These are phyloP conservation scores for Cyprinus carpio DNA, from an alignment of 2,113 vertebrate genomes.

Conservation along the genomic window DNA sequence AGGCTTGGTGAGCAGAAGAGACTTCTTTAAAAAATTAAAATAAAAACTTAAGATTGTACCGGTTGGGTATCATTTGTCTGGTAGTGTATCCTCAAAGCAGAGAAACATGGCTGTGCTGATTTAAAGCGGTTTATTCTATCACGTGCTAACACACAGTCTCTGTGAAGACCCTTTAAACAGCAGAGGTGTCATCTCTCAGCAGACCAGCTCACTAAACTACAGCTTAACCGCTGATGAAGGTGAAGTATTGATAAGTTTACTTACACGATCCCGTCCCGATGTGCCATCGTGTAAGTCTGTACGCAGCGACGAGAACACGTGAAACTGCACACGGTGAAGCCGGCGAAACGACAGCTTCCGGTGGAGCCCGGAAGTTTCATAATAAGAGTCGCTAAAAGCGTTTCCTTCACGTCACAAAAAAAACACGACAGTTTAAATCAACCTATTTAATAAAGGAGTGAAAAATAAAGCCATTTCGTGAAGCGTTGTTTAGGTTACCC, in stretches of 20 bases:
- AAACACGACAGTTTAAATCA: neutral
- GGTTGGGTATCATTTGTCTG: no score
- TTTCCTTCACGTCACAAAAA: neutral
- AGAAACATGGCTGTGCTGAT: no score
- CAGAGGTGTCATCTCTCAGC: no score
- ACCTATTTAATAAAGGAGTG: neutral
- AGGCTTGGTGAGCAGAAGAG: no score
- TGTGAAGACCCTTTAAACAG: no score
- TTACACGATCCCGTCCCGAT: slow-evolving; percentile 66
- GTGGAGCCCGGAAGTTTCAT: neutral
- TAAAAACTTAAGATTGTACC: no score
- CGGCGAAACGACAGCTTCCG: neutral
- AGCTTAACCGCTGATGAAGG: rapidly evolving
- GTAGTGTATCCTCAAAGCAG: no score
- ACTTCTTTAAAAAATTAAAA: no score
- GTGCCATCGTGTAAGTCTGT: slow-evolving; percentile 59
- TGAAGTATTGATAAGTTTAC: neutral
- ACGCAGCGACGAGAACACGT: slow-evolving; percentile 15
- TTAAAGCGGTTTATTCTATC: no score
- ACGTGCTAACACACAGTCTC: no score
- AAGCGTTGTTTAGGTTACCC: no score
- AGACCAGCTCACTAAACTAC: no score
- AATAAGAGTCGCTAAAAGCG: slow-evolving; percentile 2
- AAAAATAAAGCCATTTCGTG: neutral
- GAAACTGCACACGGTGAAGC: neutral